Conservation (phyloP, 2,113 vertebrate genomes). For the Larimichthys crocea region DNA sequence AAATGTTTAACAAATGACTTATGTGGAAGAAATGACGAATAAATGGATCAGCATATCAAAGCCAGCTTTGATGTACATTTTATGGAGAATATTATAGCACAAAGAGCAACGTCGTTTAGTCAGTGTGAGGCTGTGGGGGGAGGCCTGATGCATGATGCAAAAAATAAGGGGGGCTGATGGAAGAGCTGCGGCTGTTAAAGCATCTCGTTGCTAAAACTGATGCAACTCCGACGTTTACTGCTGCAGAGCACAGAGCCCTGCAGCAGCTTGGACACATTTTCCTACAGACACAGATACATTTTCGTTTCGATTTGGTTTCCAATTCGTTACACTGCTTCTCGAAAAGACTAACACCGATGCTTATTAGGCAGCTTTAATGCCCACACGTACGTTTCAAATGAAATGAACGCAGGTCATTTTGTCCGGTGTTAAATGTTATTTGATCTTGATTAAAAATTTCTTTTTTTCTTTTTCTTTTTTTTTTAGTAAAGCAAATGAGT, state of each 20-base stretch:
- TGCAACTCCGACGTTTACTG: constrained; percentile 57
- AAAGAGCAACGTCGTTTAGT: constrained; percentile 35
- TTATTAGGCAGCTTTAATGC: constrained; percentile 12
- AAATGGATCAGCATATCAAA: not conserved
- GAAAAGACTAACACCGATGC: constrained; percentile 16
- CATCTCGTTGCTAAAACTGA: constrained; percentile 54
- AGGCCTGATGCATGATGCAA: constrained; percentile 64
- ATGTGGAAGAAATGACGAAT: not conserved
- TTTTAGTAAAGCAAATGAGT: not conserved
- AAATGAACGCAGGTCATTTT: constrained; percentile 20
- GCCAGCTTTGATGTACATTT: constrained; percentile 39
- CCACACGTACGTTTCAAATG: constrained; percentile 4
- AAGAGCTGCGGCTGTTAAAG: constrained; percentile 47
- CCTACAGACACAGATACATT: constrained; percentile 27
- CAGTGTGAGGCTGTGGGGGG: constrained; percentile 17
- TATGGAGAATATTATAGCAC: constrained; percentile 24
- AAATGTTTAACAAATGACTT: not conserved
- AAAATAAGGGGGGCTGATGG: constrained; percentile 36
- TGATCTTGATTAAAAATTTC: not conserved
- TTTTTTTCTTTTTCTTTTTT: too few relatives aligned
- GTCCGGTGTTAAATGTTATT: constrained; percentile 6
- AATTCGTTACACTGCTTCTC: constrained; percentile 42
- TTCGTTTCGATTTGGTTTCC: constrained; percentile 41
- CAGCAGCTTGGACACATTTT: constrained; percentile 46
- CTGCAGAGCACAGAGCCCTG: constrained; percentile 45